Evolutionary conservation across 53 echinoderm and acorn worm species (phyloP), one percentile per base, ranked within the genome.

Genomic region (Antedon mediterranea): DNA sequence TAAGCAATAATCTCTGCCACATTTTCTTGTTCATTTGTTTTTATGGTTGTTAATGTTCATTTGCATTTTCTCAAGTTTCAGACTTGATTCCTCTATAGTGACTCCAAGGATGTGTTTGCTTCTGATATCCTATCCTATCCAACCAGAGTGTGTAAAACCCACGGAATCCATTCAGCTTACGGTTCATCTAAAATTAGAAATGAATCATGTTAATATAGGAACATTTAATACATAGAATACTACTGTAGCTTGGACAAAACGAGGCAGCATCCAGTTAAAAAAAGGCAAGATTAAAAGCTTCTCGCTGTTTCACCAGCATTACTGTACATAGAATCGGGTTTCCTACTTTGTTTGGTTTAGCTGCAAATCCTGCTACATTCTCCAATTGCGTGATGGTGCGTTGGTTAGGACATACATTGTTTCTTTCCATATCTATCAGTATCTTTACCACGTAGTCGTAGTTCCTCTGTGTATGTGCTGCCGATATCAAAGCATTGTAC

Each of bases 141-240:
- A 94, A 76, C 94, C 94, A 94, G 33, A 71, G 31, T 74, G 44
- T 87, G 82, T 94, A 94, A 78, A 77, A 71, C 0, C 89, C 85
- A 5, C 90, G 84, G 81, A 87, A 94, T 13, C 30, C 28, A 32
- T 91, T 90, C 84, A 88, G 34, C 41, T 78, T 85, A 77, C 57
- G 76, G 2, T 57, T 23, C 20, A 18, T 26, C 57, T 57, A 23
- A 18, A 57, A 57, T n/a, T n/a, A n/a, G 23, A 57, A 57, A 57
- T 5, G 9, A 57, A 11, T 57, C 20, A 18, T 37, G 37, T 6
- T 6, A 37, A 37, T 6, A 37, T 11, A 37, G n/a, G n/a, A n/a
- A n/a, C n/a, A n/a, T n/a, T n/a, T n/a, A n/a, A n/a, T n/a, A n/a
- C 37, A 37, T 37, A n/a, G n/a, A n/a, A n/a, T n/a, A n/a, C n/a